phyloP scores from a whole-genome alignment of 2,113 vertebrate genomes.

The Pseudonaja textilis region DNA sequence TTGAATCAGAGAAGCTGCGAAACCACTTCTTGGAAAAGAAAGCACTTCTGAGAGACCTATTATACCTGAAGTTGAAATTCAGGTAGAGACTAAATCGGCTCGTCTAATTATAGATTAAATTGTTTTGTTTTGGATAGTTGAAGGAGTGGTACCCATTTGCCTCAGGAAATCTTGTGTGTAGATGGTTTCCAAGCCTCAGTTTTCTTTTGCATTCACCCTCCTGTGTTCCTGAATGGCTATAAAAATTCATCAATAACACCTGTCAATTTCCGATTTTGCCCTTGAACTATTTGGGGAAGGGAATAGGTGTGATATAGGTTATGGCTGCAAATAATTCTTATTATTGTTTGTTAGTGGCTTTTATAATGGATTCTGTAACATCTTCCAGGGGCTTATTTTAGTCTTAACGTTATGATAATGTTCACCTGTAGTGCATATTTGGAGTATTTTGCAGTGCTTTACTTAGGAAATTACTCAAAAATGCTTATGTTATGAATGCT shows the following conservation, averaged over 20 bases:
- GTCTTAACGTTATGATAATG: neutral
- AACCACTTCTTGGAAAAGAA: neutral
- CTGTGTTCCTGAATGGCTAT: neutral
- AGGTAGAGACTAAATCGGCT: neutral
- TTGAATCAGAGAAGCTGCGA: neutral
- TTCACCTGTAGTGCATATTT: neutral
- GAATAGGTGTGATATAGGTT: neutral
- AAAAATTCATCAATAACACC: neutral
- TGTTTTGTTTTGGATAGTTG: neutral
- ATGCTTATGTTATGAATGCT: neutral
- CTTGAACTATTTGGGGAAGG: neutral
- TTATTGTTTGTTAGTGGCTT: neutral
- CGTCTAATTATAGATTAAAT: neutral
- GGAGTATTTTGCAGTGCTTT: neutral
- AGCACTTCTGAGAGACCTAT: neutral
- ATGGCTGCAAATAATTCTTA: neutral
- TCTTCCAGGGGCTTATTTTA: neutral
- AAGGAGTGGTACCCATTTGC: neutral
- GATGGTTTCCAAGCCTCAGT: neutral
- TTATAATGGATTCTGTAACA: neutral
- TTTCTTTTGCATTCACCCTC: neutral
- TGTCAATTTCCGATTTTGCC: neutral
- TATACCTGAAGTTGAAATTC: neutral
- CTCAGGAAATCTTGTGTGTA: neutral
- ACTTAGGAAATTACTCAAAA: neutral